Conservation (phyloP, 1,140 invertebrate genomes). For the Drosophila micromelanica region DNA sequence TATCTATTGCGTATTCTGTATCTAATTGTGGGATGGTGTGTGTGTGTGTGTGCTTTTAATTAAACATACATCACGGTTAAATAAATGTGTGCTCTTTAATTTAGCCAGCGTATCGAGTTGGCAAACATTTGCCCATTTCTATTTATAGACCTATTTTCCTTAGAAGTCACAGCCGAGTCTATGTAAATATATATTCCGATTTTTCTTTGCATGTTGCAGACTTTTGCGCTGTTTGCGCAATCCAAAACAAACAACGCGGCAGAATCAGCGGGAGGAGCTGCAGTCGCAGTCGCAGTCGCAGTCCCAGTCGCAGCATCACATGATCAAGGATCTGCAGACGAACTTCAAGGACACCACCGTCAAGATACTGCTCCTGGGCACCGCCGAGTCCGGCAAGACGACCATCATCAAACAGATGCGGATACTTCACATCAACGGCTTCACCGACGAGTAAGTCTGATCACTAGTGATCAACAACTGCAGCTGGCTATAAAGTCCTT, state of each 20-base stretch:
- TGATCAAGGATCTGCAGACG: conserved; percentile 66
- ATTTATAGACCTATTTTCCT: conserved; percentile 67
- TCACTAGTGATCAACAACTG: too few species aligned
- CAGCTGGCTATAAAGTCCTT: neutral
- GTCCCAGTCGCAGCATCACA: conserved; percentile 43
- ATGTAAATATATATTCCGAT: conserved; percentile 70
- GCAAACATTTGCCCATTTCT: conserved; percentile 62
- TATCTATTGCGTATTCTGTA: conserved; percentile 64
- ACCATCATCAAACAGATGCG: conserved; percentile 94
- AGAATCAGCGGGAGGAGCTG: conserved; percentile 53
- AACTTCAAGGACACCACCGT: conserved; percentile 85
- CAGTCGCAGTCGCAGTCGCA: conserved; percentile 53
- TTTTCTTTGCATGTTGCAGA: conserved; percentile 56
- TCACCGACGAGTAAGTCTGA: conserved; percentile 86
- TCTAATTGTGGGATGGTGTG: neutral
- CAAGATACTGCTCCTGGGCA: conserved; percentile 88
- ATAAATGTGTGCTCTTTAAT: conserved; percentile 51
- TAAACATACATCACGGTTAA: conserved; percentile 67
- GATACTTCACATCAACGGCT: conserved; percentile 90
- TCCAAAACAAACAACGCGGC: conserved; percentile 38
- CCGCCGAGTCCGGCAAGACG: conserved; percentile 90
- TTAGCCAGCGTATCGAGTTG: conserved; percentile 32
- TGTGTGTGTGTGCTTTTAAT: conserved; percentile 67
- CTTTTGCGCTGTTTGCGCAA: conserved; percentile 77
- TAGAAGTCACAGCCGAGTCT: conserved; percentile 56